Evolutionary conservation across 2,888 invertebrate genomes (phyloP).

Genomic region (Aelia acuminata): DNA sequence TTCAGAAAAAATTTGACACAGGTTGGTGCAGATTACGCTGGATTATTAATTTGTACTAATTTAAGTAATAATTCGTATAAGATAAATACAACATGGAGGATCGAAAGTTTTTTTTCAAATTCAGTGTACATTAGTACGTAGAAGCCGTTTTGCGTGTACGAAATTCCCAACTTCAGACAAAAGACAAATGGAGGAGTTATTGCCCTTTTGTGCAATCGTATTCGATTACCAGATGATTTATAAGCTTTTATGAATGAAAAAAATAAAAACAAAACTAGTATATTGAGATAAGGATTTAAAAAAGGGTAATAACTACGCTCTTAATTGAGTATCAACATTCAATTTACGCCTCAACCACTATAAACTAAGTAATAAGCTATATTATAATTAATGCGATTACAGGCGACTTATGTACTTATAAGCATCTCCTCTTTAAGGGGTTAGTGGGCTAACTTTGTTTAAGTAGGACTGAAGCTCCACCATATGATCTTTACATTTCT

Average conservation of each 20-base stretch:
- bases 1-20: conserved; percentile 32
- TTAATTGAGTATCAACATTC: neutral
- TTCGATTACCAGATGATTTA: conserved; percentile 26
- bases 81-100: neutral
- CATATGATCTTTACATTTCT: neutral
- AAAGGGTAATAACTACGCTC: neutral
- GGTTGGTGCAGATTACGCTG: neutral
- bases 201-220: neutral
- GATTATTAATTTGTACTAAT: neutral
- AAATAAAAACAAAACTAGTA: neutral
- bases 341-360: neutral
- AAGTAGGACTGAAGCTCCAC: neutral
- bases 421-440: neutral
- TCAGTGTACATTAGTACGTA: neutral
- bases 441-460: neutral
- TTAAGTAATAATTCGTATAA: neutral
- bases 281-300: neutral
- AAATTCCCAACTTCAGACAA: neutral
- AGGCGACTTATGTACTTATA: neutral
- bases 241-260: neutral
- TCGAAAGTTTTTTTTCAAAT: neutral
- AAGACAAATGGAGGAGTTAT: neutral
- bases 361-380: neutral
- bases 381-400: neutral
- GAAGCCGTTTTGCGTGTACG: neutral